Evolutionary conservation across 2,113 vertebrate genomes (phyloP).

Genomic region (Tragelaphus imberbis): DNA sequence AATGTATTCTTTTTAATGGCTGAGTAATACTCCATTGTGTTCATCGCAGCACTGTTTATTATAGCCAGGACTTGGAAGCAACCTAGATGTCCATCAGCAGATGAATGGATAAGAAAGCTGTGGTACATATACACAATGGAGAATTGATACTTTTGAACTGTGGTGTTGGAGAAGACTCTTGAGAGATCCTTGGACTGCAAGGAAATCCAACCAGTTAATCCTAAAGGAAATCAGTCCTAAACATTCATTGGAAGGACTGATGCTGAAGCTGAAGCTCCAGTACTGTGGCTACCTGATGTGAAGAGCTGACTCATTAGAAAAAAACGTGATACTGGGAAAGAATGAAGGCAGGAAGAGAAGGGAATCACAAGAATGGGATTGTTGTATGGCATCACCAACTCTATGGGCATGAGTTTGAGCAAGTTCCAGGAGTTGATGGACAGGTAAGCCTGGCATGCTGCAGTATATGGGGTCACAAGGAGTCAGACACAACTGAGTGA

Average conservation of each 20-base stretch:
- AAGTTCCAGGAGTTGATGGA: background rate
- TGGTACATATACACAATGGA: background rate
- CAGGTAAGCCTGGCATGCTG: background rate
- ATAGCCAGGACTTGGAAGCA: too few species aligned
- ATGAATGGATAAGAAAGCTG: too few species aligned
- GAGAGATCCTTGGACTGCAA: background rate
- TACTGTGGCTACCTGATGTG: background rate
- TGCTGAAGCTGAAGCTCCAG: background rate
- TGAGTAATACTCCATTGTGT: too few species aligned
- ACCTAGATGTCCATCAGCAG: too few species aligned
- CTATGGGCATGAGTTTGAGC: background rate
- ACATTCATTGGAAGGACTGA: background rate
- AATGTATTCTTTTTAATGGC: too few species aligned
- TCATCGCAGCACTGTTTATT: too few species aligned
- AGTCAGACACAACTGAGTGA: background rate
- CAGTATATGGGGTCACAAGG: background rate
- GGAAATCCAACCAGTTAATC: background rate
- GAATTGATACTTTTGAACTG: background rate
- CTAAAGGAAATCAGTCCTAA: background rate
- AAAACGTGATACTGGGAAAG: accelerated
- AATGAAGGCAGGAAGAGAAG: background rate
- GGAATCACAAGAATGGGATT: background rate
- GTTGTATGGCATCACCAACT: background rate
- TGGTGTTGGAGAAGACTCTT: background rate
- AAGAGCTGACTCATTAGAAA: background rate